These are phyloP conservation scores for Helicoverpa armigera DNA, from an alignment of 1,140 invertebrate genomes.

Conservation along the genomic window DNA sequence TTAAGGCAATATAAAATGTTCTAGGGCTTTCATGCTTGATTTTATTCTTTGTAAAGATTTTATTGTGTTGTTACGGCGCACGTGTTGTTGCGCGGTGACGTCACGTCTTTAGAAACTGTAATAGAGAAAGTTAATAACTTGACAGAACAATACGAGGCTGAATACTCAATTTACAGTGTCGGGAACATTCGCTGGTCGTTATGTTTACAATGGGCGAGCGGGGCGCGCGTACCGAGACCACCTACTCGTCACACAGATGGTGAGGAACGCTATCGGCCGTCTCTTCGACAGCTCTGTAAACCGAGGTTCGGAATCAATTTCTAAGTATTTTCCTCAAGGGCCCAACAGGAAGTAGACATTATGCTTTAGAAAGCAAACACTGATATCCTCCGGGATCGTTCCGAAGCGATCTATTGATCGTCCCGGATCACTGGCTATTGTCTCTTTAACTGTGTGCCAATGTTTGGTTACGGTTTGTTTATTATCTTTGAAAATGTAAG, in stretches of 20 bases:
- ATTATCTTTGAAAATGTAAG: background rate
- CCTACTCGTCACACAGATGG: conserved; percentile 50
- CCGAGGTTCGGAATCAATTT: conserved; percentile 67
- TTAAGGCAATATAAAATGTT: conserved; percentile 64
- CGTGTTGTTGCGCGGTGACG: conserved; percentile 3
- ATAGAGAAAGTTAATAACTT: conserved; percentile 1
- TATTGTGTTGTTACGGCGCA: conserved; percentile 15
- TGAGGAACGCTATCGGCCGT: conserved; percentile 56
- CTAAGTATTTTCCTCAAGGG: conserved; percentile 68
- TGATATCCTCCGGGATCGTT: conserved; percentile 32
- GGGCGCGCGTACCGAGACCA: conserved; percentile 25
- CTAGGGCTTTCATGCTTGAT: conserved; percentile 54
- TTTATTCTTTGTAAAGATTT: conserved; percentile 37
- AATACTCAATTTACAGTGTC: conserved; percentile 40
- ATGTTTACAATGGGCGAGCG: conserved; percentile 14
- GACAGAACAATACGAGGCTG: conserved; percentile 21
- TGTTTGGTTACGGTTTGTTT: background rate
- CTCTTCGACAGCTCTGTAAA: conserved; percentile 75
- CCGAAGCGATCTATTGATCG: conserved; percentile 29
- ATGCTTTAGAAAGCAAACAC: conserved; percentile 46
- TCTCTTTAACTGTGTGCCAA: conserved; percentile 27
- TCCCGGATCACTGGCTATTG: conserved; percentile 26
- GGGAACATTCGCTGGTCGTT: conserved; percentile 39
- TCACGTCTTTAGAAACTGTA: background rate
- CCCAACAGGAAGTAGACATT: conserved; percentile 45